A percentile compares a stretch with the other conserved stretches of the same genome.
phyloP scores from a whole-genome alignment of 2,888 invertebrate genomes.

The Lasioglossum marginatum region DNA sequence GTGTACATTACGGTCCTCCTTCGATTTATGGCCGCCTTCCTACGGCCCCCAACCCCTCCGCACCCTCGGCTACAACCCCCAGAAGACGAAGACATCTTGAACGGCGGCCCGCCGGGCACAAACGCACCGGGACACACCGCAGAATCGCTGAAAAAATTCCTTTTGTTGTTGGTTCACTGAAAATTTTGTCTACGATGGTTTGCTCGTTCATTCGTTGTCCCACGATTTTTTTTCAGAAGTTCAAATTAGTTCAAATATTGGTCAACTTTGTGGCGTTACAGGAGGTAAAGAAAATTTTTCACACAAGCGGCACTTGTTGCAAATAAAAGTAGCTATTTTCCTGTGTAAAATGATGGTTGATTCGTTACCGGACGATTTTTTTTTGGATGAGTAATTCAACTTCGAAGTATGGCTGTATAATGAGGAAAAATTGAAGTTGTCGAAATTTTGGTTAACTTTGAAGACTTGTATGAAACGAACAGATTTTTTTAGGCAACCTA shows the following conservation, averaged over 20 bases:
- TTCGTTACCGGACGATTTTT: neutral
- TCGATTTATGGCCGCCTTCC: conserved; percentile 6
- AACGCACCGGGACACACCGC: neutral
- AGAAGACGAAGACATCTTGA: conserved; percentile 10
- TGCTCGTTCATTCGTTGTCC: too few relatives aligned
- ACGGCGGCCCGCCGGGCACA: neutral
- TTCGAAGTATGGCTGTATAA: neutral
- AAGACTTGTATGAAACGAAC: neutral
- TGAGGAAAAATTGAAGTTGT: neutral
- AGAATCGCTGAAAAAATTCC: neutral
- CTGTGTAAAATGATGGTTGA: neutral
- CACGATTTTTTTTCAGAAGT: neutral
- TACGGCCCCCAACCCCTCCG: neutral
- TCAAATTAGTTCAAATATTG: neutral
- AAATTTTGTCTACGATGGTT: too few relatives aligned
- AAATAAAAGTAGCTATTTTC: neutral
- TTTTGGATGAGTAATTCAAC: neutral
- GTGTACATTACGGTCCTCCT: conserved; percentile 10
- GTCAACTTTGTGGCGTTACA: neutral
- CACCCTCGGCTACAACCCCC: neutral
- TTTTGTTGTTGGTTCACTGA: neutral
- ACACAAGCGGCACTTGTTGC: neutral
- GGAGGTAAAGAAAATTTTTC: neutral
- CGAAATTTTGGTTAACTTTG: neutral
- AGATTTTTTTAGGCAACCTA: neutral